A percentile compares a stretch with the other conserved stretches of the same genome.
Conservation (phyloP, 2,797 vertebrate species). For the Circus cinereus region DNA sequence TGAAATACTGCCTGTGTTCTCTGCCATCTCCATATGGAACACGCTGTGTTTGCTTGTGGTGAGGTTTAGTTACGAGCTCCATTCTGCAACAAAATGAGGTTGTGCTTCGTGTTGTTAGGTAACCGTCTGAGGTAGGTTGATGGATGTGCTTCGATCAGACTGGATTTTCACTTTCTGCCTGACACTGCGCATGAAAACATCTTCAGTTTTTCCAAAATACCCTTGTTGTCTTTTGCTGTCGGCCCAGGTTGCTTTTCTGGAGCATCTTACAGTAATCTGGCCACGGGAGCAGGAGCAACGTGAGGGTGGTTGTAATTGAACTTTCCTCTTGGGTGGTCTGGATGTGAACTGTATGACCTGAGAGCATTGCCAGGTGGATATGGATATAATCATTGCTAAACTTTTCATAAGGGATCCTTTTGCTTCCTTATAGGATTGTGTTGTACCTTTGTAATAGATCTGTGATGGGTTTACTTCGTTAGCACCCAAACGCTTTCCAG, state of each 20-base stretch:
- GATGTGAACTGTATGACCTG: neutral
- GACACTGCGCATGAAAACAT: neutral
- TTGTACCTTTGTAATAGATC: neutral
- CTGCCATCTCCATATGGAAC: neutral
- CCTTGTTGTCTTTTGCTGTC: neutral
- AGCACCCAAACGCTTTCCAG: neutral
- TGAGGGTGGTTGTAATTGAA: neutral
- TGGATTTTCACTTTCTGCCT: neutral
- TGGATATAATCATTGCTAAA: neutral
- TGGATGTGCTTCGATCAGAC: neutral
- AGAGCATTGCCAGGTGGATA: neutral
- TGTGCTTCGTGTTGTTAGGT: rapidly evolving
- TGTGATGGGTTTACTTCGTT: neutral
- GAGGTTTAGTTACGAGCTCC: neutral
- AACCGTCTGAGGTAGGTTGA: neutral
- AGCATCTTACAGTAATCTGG: neutral
- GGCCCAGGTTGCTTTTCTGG: neutral
- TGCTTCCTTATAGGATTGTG: neutral
- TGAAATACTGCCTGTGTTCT: neutral
- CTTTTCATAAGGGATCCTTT: neutral
- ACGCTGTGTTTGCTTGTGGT: rapidly evolving
- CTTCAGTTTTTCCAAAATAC: neutral
- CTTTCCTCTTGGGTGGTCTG: conserved; percentile 5
- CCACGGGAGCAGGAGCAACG: neutral
- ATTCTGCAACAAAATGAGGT: neutral